These are phyloP conservation scores for Hirtodrosophila cameraria DNA, from an alignment of 2,888 invertebrate genomes.

Conservation along the genomic window DNA sequence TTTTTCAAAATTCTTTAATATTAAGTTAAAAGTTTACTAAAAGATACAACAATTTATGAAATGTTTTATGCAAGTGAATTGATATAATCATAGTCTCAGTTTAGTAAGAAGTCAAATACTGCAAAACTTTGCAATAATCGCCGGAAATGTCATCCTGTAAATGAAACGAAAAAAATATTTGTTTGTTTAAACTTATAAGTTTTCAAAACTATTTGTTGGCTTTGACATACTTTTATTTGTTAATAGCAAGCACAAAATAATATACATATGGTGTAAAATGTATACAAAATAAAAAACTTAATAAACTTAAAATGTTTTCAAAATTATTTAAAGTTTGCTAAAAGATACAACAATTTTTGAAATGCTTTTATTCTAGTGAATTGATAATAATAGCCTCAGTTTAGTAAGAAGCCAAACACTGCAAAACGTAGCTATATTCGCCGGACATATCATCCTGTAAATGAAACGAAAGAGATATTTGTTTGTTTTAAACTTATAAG, in stretches of 20 bases:
- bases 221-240: slow-evolving; percentile 56
- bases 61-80: slow-evolving; percentile 21
- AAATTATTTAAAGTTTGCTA: slow-evolving; percentile 22
- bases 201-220: slow-evolving; percentile 11
- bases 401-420: slow-evolving; percentile 82
- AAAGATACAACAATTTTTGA: slow-evolving; percentile 28
- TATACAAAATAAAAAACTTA: no score
- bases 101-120: slow-evolving; percentile 82
- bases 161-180: slow-evolving; percentile 38
- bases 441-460: slow-evolving; percentile 88
- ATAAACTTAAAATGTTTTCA: slow-evolving; percentile 6
- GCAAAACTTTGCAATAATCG: slow-evolving; percentile 88
- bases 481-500: slow-evolving; percentile 23
- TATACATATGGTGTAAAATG: no score
- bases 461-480: slow-evolving; percentile 38
- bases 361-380: slow-evolving; percentile 22
- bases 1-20: slow-evolving; percentile 18
- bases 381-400: slow-evolving; percentile 10
- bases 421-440: slow-evolving; percentile 88
- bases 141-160: slow-evolving; percentile 88
- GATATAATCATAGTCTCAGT: slow-evolving; percentile 12
- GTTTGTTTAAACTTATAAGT: slow-evolving; percentile 22
- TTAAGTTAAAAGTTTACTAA: slow-evolving; percentile 26
- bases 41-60: slow-evolving; percentile 28
- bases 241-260: slow-evolving; percentile 66